Evolutionary conservation across 2,797 vertebrate genomes (phyloP).

Genomic region (Micropoecilia bifurca): DNA sequence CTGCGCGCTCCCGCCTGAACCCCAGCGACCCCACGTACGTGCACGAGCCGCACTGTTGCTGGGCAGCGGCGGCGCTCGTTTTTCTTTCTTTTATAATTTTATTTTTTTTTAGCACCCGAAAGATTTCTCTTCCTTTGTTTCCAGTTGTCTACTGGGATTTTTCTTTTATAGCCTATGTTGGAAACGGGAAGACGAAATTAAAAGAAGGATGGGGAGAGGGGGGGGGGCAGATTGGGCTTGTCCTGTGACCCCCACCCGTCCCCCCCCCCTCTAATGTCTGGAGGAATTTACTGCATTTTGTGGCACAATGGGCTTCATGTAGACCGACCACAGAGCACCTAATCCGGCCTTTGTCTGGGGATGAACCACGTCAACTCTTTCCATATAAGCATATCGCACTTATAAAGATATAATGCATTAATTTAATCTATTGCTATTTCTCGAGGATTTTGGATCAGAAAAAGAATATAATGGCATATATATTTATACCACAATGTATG

Average conservation of each 20-base stretch:
- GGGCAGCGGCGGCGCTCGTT: slow-evolving; percentile 64
- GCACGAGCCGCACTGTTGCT: slow-evolving; percentile 76
- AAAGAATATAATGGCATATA: neutral
- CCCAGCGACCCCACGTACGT: slow-evolving; percentile 61
- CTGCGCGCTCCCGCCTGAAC: slow-evolving; percentile 60
- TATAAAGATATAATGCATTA: neutral
- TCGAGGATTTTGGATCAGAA: neutral
- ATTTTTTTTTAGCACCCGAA: neutral
- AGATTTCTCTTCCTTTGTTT: neutral
- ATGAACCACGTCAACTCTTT: slow-evolving; percentile 34
- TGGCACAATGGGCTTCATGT: slow-evolving; percentile 40
- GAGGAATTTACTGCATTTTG: slow-evolving; percentile 51
- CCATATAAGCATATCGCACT: neutral
- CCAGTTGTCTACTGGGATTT: neutral
- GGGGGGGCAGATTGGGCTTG: neutral
- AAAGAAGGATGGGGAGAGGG: neutral
- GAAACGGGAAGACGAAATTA: neutral
- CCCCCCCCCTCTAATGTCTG: slow-evolving; percentile 25
- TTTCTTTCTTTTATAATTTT: neutral
- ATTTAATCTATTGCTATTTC: neutral
- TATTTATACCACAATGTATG: neutral
- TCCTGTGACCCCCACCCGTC: neutral
- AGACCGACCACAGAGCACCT: slow-evolving; percentile 48
- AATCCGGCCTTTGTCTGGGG: slow-evolving; percentile 64
- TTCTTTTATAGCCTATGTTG: neutral